phyloP scores from a whole-genome alignment of 2,888 invertebrate genomes.

The Catocala fraxini region DNA sequence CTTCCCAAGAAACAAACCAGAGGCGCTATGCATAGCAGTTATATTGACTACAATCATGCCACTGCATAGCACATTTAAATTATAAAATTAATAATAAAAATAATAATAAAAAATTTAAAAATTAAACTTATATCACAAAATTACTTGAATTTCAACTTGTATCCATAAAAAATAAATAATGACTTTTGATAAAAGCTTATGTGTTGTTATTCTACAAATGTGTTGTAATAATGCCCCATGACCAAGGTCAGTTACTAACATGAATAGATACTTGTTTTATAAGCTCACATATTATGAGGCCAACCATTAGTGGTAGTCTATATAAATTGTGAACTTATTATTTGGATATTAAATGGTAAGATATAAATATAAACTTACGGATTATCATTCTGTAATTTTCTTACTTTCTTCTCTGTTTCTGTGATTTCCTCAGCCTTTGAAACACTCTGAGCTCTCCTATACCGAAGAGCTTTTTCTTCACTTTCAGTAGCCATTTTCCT shows the following conservation, averaged over 20 bases:
- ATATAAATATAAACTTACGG: conserved; percentile 89
- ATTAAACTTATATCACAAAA: no score
- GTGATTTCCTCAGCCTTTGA: conserved; percentile 96
- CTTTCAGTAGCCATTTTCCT: conserved; percentile 71
- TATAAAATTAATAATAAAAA: no score
- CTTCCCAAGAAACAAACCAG: no score
- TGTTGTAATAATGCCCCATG: conserved; percentile 7
- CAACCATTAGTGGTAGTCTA: no score
- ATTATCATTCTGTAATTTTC: conserved; percentile 94
- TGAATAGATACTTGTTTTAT: background rate
- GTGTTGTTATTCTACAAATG: background rate
- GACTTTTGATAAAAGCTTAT: background rate
- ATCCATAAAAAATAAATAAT: background rate
- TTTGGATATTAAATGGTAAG: no score
- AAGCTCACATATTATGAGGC: no score
- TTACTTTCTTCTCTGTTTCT: conserved; percentile 92
- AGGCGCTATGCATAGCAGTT: no score
- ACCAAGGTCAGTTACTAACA: conserved; percentile 5
- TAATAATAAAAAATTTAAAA: no score
- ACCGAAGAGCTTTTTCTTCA: conserved; percentile 88
- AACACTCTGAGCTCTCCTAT: conserved; percentile 94
- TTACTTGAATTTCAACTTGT: no score
- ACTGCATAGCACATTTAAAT: no score
- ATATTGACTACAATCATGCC: no score
- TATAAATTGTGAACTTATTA: no score